Evolutionary conservation across 2,888 invertebrate genomes (phyloP).

Genomic region (Acrobasis suavella): DNA sequence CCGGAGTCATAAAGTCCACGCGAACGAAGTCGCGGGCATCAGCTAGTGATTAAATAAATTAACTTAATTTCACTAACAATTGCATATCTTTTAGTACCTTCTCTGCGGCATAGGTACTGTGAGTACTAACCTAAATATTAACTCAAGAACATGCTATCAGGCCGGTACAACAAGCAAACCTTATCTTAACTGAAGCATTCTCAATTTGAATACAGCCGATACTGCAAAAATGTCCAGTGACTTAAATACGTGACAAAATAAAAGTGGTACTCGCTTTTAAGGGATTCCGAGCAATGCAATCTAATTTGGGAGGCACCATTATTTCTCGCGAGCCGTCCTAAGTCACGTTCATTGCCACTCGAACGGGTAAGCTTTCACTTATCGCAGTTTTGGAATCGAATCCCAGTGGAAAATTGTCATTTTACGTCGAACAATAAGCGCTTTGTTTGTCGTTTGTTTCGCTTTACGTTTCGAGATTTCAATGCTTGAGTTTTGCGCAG

Average conservation of each 20-base stretch:
- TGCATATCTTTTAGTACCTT: no score
- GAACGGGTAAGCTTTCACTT: constrained; percentile 46
- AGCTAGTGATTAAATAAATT: no score
- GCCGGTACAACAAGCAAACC: neutral
- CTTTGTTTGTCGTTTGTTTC: constrained; percentile 39
- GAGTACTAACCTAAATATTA: no score
- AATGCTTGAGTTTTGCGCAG: constrained; percentile 9
- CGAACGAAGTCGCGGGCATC: no score
- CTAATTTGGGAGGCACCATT: constrained; percentile 57
- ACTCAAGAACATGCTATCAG: neutral
- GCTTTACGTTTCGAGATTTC: constrained; percentile 28
- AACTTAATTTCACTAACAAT: no score
- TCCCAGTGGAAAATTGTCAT: constrained; percentile 42
- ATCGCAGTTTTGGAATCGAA: constrained; percentile 48
- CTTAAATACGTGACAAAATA: constrained; percentile 46
- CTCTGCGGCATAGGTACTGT: no score
- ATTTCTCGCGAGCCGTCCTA: constrained; percentile 46
- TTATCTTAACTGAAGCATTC: constrained; percentile 7
- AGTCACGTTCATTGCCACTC: constrained; percentile 55
- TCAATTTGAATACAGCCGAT: constrained; percentile 16
- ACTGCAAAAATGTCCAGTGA: constrained; percentile 28
- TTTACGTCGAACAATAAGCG: constrained; percentile 39
- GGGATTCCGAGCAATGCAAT: constrained; percentile 49
- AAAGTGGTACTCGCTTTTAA: constrained; percentile 46
- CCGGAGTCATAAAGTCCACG: no score